Evolutionary conservation across 2,888 invertebrate species (phyloP).

Genomic region (Hypercompe scribonia): DNA sequence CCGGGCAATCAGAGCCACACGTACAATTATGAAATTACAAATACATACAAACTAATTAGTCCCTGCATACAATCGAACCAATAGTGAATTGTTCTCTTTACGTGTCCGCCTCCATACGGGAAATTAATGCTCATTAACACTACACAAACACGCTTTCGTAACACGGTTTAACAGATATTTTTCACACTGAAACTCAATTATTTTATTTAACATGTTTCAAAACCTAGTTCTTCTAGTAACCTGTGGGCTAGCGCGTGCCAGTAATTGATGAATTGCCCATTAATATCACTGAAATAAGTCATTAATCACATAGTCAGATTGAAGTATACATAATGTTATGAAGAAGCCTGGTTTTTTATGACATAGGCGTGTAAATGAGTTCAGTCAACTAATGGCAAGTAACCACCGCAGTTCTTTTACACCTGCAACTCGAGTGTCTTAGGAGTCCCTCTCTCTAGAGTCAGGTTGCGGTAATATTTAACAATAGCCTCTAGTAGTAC

Average conservation of each 20-base stretch:
- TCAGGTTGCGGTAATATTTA: too few species aligned
- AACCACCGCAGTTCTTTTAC: too few species aligned
- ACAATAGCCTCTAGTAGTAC: too few species aligned
- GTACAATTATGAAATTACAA: slow-evolving; percentile 44
- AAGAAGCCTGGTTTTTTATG: background rate
- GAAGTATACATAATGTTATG: background rate
- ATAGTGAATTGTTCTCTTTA: slow-evolving; percentile 47
- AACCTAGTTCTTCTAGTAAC: background rate
- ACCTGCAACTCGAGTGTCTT: too few species aligned
- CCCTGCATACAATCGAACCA: slow-evolving; percentile 45
- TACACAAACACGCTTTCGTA: slow-evolving; percentile 55
- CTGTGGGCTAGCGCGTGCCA: too few species aligned
- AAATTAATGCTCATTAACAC: slow-evolving; percentile 64
- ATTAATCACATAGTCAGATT: too few species aligned
- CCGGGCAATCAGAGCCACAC: slow-evolving; percentile 22
- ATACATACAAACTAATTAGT: slow-evolving; percentile 60
- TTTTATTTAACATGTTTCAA: background rate
- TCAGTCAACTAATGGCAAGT: too few species aligned
- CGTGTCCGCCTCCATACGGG: slow-evolving; percentile 61
- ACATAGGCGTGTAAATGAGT: too few species aligned
- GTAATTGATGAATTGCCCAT: too few species aligned
- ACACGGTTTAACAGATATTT: slow-evolving; percentile 37
- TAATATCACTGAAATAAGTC: too few species aligned
- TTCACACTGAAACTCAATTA: background rate
- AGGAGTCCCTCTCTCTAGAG: too few species aligned